phyloP scores from a whole-genome alignment of 2,113 vertebrate genomes.

The Genyomyrus donnyi region DNA sequence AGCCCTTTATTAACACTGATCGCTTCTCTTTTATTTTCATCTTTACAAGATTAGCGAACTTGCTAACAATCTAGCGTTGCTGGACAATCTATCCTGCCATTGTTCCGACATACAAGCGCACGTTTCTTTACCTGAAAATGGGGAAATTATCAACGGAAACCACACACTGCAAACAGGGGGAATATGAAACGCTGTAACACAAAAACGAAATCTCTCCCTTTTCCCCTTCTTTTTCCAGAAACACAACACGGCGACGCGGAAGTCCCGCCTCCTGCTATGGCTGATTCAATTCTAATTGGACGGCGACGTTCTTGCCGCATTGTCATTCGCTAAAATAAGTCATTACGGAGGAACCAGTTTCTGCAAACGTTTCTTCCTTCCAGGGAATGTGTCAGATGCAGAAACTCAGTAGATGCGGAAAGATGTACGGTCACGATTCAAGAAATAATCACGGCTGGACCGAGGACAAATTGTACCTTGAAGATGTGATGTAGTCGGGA shows the following conservation, averaged over 20 bases:
- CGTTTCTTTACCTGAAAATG: conserved; percentile 53
- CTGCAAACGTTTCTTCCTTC: background rate
- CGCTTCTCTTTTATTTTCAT: background rate
- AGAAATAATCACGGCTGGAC: background rate
- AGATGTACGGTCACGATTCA: background rate
- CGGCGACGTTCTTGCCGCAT: background rate
- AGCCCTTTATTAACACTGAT: background rate
- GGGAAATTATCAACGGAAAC: conserved; percentile 22
- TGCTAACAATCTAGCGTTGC: background rate
- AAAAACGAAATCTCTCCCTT: conserved; percentile 40
- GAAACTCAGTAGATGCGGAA: background rate
- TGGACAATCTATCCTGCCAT: background rate
- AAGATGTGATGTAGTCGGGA: background rate
- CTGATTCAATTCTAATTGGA: conserved; percentile 43
- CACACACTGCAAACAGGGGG: conserved; percentile 23
- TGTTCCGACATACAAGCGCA: background rate
- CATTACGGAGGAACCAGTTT: conserved; percentile 14
- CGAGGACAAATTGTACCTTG: background rate
- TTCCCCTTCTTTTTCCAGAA: conserved; percentile 46
- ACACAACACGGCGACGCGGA: conserved; percentile 47
- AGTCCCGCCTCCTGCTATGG: conserved; percentile 28
- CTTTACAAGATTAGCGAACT: background rate
- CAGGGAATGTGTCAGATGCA: background rate
- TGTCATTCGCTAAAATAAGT: conserved; percentile 29
- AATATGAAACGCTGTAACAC: conserved; percentile 37